These are phyloP conservation scores for Rhopalosiphum nymphaeae DNA, from an alignment of 2,888 invertebrate species.

Conservation along the genomic window DNA sequence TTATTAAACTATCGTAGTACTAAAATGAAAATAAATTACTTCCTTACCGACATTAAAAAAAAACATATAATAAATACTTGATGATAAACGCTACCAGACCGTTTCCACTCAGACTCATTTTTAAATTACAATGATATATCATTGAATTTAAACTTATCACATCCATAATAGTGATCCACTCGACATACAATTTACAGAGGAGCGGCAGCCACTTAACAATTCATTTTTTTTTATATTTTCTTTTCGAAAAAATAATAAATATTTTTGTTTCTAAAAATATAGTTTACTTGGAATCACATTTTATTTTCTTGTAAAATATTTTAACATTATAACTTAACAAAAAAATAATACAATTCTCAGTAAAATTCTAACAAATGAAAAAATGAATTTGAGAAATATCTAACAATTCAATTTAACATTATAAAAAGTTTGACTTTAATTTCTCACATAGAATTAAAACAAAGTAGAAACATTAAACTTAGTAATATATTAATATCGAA, in stretches of 20 bases:
- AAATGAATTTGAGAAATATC: background rate
- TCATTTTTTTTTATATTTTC: background rate
- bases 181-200: no score
- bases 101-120: no score
- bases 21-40: no score
- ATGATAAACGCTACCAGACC: no score
- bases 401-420: background rate
- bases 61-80: no score
- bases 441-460: background rate
- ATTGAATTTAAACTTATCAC: no score
- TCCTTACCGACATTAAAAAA: no score
- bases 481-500: background rate
- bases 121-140: no score
- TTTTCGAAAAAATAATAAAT: background rate
- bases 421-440: background rate
- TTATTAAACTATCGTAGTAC: no score
- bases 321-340: background rate
- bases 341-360: background rate
- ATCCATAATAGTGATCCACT: no score
- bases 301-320: background rate
- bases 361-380: background rate
- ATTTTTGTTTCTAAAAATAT: background rate
- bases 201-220: no score
- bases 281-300: background rate
- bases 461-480: background rate